Base-by-base conservation (phyloP, 2,113 vertebrate genomes). In the Geothlypis trichas region DNA sequence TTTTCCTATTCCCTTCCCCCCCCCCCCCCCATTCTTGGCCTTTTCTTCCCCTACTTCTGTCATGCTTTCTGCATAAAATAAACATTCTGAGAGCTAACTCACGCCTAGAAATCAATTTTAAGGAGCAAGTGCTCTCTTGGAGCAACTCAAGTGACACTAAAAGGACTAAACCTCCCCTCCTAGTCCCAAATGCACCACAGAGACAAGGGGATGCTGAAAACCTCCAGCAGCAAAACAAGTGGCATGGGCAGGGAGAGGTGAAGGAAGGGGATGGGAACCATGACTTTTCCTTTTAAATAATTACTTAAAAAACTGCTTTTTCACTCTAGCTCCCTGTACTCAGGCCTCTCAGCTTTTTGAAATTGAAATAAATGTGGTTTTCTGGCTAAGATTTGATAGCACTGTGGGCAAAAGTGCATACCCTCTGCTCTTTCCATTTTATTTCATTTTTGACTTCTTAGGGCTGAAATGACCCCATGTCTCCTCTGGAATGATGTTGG, bases 401-500 rank as follows among this genome's bases (percentile, higher is more conserved):
- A 78, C 11, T 0, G 4, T 24, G 62, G 16, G 31, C 37, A 75
- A 57, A 51, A 44, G 24, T 10, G 27, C 13, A 33, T 5, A 26
- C 19, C 47, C 31, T 49, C 51, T 51, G 76, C 35, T 75, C 39
- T 39, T 37, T 27, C 12, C 14, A 39, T 61, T 82, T 82, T 7
- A 84, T 41, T 73, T 85, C 2, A 46, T 55, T 71, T 4, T 4
- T 33, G 54, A 72, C 27, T 37, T 27, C 49, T 65, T 17, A 62
- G 59, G 49, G 21, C 26, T 86, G 54, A 72, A 89, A 71, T 1
- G 2, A 57, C 24, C 39, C 28, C n/a, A 7, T 0, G 4, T 16
- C 27, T 69, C 58, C 46, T 35, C 13, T 0, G 0, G 0, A n/a
- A 37, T 26, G 21, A 51, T 44, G 35, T 14, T 0, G 0, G 39